Conservation (phyloP, 2,888 invertebrate species). For the Xestia sexstrigata region DNA sequence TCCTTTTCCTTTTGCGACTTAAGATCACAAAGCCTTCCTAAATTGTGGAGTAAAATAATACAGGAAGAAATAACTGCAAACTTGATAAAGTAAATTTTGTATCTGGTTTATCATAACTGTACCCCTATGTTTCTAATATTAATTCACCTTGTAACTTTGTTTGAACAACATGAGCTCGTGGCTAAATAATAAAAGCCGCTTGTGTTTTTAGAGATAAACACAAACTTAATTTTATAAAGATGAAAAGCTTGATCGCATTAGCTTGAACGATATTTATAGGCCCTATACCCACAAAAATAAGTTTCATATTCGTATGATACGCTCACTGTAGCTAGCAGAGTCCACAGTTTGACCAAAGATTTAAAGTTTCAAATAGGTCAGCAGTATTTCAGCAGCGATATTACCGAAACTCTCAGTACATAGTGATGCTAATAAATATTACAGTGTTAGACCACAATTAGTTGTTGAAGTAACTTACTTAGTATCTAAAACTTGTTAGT, state of each 20-base stretch:
- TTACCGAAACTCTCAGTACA: too few relatives aligned
- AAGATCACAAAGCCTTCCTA: too few relatives aligned
- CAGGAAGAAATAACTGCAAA: too few relatives aligned
- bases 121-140: not conserved
- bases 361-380: too few relatives aligned
- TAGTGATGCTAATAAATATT: not conserved
- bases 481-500: not conserved
- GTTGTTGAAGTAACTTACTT: constrained; percentile 10
- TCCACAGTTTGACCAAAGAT: not conserved
- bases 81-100: too few relatives aligned
- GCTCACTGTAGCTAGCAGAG: too few relatives aligned
- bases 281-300: not conserved
- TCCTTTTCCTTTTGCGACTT: too few relatives aligned
- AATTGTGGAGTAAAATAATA: too few relatives aligned
- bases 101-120: not conserved
- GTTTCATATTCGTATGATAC: not conserved
- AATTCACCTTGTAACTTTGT: not conserved
- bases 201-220: too few relatives aligned
- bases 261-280: not conserved
- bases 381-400: too few relatives aligned
- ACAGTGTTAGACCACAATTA: not conserved
- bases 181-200: too few relatives aligned
- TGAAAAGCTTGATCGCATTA: not conserved
- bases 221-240: not conserved
- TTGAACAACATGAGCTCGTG: too few relatives aligned